Evolutionary conservation across 2,888 invertebrate species (phyloP).

Genomic region (Melieria crassipennis): DNA sequence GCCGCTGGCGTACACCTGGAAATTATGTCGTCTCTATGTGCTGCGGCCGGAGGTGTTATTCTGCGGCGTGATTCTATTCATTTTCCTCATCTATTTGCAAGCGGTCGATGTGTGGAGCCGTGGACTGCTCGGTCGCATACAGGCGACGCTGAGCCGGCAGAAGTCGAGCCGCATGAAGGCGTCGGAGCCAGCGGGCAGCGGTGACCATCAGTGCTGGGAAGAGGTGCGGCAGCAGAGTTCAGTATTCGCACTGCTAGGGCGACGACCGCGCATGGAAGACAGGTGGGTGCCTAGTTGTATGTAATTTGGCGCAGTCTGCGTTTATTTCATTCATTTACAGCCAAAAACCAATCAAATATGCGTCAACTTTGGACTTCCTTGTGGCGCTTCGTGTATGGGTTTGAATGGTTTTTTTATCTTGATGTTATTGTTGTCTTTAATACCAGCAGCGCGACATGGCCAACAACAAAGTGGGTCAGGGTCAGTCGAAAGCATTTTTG

Average conservation of each 20-base stretch:
- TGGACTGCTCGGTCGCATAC: slow-evolving; percentile 70
- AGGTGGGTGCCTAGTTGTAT: slow-evolving; percentile 64
- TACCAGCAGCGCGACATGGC: too few relatives aligned
- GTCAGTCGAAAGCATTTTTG: too few relatives aligned
- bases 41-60: slow-evolving; percentile 83
- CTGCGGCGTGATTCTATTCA: slow-evolving; percentile 75
- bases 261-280: slow-evolving; percentile 93
- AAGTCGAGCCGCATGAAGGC: slow-evolving; percentile 53
- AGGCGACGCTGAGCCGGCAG: slow-evolving; percentile 61
- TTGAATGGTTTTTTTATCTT: too few relatives aligned
- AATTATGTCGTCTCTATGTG: slow-evolving; percentile 79
- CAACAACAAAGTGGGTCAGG: too few relatives aligned
- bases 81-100: slow-evolving; percentile 83
- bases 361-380: too few relatives aligned
- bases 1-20: slow-evolving; percentile 80
- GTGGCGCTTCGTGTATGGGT: too few relatives aligned
- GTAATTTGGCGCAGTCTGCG: too few relatives aligned
- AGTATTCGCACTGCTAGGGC: slow-evolving; percentile 90
- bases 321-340: neutral
- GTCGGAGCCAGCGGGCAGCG: slow-evolving; percentile 51
- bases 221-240: slow-evolving; percentile 79
- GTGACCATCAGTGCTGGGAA: slow-evolving; percentile 77
- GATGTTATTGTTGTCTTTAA: too few relatives aligned
- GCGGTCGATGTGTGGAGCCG: slow-evolving; percentile 86
- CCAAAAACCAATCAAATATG: neutral